These are phyloP conservation scores for Sylvilagus floridanus DNA, from an alignment of 2,797 vertebrate species.

Conservation along the genomic window DNA sequence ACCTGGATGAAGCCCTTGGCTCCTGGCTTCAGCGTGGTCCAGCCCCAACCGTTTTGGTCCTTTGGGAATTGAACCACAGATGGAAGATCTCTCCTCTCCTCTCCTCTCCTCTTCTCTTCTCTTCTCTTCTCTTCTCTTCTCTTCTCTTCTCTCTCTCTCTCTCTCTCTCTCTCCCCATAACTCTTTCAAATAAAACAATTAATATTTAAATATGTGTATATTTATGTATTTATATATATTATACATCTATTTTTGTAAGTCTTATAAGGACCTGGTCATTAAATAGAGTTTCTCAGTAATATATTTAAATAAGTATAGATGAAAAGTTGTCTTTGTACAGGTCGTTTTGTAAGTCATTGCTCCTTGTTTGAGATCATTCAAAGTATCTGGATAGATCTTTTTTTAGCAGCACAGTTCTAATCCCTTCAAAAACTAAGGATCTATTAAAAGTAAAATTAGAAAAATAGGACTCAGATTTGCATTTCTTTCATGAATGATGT, in stretches of 20 bases:
- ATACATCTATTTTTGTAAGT: neutral
- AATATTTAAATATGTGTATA: no score
- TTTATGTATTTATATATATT: no score
- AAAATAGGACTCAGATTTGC: neutral
- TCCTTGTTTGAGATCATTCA: constrained; percentile 6
- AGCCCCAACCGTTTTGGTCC: no score
- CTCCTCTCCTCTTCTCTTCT: no score
- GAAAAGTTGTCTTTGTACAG: neutral
- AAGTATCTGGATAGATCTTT: neutral
- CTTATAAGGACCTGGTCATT: neutral
- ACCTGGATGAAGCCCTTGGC: no score
- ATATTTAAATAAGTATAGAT: neutral
- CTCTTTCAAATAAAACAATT: no score
- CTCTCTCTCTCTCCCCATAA: no score
- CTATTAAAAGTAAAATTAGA: neutral
- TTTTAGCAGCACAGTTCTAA: neutral
- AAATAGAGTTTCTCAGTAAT: neutral
- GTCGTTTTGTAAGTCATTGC: neutral
- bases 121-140: no score
- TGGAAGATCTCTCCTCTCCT: no score
- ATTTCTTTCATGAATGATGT: neutral
- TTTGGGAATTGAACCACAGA: no score
- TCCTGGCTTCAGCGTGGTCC: no score
- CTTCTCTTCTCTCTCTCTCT: no score
- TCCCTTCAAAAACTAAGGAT: constrained; percentile 1